Percentiles rank a stretch among this genome's conserved stretches.
Conservation (phyloP, 2,888 invertebrate genomes). For the Keiferia lycopersicella region DNA sequence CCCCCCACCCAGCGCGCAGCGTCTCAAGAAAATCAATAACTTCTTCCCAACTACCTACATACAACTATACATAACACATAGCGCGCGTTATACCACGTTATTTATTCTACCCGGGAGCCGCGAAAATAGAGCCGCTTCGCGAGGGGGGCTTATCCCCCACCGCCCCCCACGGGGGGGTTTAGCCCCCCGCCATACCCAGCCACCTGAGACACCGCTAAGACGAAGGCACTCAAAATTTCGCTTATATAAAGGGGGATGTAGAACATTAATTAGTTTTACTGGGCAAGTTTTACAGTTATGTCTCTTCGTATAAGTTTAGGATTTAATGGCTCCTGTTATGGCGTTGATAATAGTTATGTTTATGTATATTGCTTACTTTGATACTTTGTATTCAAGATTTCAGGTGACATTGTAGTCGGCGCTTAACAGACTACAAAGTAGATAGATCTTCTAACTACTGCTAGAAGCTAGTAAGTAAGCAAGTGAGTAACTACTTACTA, state of each 20-base stretch:
- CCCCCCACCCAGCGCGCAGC: conserved; percentile 13
- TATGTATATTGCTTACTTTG: conserved; percentile 2
- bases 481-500: too few relatives aligned
- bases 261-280: conserved; percentile 55
- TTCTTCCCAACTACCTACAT: conserved; percentile 17
- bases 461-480: too few relatives aligned
- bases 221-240: conserved; percentile 63
- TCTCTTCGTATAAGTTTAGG: conserved; percentile 29
- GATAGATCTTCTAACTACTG: too few relatives aligned
- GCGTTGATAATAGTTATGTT: conserved; percentile 11
- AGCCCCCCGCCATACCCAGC: conserved; percentile 28
- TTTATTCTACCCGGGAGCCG: conserved; percentile 52
- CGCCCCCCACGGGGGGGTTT: conserved; percentile 26
- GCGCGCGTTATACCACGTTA: conserved; percentile 37
- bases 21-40: conserved; percentile 39
- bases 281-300: conserved; percentile 47
- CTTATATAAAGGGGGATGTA: conserved; percentile 51
- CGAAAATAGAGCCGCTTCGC: conserved; percentile 55
- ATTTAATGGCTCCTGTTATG: conserved; percentile 14
- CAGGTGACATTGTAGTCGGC: background rate
- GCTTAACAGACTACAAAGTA: background rate
- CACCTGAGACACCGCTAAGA: conserved; percentile 64
- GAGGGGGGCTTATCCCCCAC: conserved; percentile 34
- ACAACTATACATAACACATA: conserved; percentile 22
- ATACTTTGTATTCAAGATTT: conserved; percentile 18